phyloP scores from a whole-genome alignment of 2,113 vertebrate species.

The Puntigrus tetrazona region DNA sequence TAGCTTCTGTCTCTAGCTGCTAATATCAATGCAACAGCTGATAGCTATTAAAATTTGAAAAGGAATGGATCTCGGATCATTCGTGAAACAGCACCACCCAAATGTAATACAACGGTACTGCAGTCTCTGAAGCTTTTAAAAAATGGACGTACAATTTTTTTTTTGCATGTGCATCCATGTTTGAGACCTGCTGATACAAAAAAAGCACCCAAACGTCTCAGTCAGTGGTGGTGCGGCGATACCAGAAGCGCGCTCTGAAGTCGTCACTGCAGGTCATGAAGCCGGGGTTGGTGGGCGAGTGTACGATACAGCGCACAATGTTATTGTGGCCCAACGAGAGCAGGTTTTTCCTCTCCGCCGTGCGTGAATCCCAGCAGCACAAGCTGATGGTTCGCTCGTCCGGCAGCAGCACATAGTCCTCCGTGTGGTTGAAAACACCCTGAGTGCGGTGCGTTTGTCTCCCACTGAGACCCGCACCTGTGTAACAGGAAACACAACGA shows the following conservation, averaged over 20 bases:
- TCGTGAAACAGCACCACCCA: slow-evolving; percentile 10
- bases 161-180: no score
- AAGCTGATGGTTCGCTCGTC: slow-evolving; percentile 97
- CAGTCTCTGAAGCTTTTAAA: neutral
- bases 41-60: neutral
- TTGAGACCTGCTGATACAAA: neutral
- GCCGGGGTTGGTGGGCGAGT: slow-evolving; percentile 96
- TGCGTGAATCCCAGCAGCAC: slow-evolving; percentile 97
- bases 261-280: slow-evolving; percentile 99
- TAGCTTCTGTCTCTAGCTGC: no score
- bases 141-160: no score
- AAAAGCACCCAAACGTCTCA: slow-evolving; percentile 55
- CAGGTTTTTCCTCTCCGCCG: slow-evolving; percentile 93
- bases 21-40: neutral
- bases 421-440: slow-evolving; percentile 97
- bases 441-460: slow-evolving; percentile 96
- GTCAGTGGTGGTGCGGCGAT: slow-evolving; percentile 94
- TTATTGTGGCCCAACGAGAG: slow-evolving; percentile 97
- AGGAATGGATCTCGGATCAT: neutral
- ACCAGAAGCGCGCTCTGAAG: slow-evolving; percentile 97
- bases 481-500: neutral
- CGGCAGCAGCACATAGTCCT: slow-evolving; percentile 94
- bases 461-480: slow-evolving; percentile 92
- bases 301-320: slow-evolving; percentile 96
- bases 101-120: neutral